Conservation (phyloP, 1,140 invertebrate species). For the Bombus pyrosoma region DNA sequence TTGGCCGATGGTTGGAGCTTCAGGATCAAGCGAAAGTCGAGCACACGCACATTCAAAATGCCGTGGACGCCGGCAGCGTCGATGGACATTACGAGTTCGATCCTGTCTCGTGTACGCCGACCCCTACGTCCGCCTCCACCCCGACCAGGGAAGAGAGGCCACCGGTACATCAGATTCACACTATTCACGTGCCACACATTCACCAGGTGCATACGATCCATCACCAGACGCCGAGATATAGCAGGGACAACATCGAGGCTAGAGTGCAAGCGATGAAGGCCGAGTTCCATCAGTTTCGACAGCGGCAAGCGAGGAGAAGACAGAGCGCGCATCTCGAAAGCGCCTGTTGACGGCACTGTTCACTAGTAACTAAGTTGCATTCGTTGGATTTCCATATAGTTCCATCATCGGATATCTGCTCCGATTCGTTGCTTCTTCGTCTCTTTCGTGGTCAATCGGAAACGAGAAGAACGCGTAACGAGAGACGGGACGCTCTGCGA, state of each 20-base stretch:
- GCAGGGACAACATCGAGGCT: constrained; percentile 91
- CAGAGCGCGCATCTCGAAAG: constrained; percentile 89
- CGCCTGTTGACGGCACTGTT: constrained; percentile 84
- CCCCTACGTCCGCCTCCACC: constrained; percentile 86
- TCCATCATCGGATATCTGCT: constrained; percentile 28
- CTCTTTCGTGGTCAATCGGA: not conserved
- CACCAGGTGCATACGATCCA: constrained; percentile 79
- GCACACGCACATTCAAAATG: constrained; percentile 73
- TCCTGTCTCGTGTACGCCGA: constrained; percentile 88
- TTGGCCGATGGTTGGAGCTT: constrained; percentile 85
- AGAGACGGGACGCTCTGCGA: not conserved
- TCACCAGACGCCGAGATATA: constrained; percentile 79
- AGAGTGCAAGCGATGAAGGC: constrained; percentile 97
- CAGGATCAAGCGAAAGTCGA: constrained; percentile 75
- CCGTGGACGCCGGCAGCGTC: constrained; percentile 92
- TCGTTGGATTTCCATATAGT: not conserved
- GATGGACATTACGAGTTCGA: constrained; percentile 98
- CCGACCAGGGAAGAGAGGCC: constrained; percentile 84
- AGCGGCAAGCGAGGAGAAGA: constrained; percentile 90
- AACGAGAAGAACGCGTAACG: not conserved
- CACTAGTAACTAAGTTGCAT: not conserved
- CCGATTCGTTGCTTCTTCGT: constrained; percentile 20
- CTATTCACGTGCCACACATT: constrained; percentile 74
- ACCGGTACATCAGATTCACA: constrained; percentile 76
- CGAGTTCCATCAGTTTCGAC: constrained; percentile 96